A percentile compares a stretch with the other conserved stretches of the same genome.
These are phyloP conservation scores for Tetragonula carbonaria DNA, from an alignment of 2,888 invertebrate genomes.

Conservation along the genomic window DNA sequence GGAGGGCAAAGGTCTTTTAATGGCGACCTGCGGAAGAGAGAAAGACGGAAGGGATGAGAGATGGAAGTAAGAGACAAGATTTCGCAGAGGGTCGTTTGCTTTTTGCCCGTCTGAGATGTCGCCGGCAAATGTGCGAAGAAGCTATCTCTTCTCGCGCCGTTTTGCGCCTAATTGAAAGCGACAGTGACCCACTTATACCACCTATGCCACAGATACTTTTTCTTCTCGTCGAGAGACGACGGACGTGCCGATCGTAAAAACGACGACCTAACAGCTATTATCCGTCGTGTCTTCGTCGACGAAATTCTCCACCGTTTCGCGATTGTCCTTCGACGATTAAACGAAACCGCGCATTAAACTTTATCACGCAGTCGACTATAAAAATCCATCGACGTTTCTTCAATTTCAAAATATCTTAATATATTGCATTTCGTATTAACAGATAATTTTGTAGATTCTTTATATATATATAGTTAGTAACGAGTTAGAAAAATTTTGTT, in stretches of 20 bases:
- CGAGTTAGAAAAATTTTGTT: too few relatives aligned
- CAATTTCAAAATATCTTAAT: background rate
- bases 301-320: background rate
- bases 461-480: too few relatives aligned
- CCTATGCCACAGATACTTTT: slow-evolving; percentile 67
- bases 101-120: slow-evolving; percentile 79
- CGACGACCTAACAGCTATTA: slow-evolving; percentile 33
- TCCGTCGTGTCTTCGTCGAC: slow-evolving; percentile 23
- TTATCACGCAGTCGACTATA: background rate
- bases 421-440: too few relatives aligned
- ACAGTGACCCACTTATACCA: slow-evolving; percentile 78
- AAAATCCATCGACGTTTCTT: fast-evolving
- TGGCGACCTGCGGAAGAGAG: slow-evolving; percentile 54
- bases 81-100: slow-evolving; percentile 70
- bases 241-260: slow-evolving; percentile 38
- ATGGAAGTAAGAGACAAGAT: slow-evolving; percentile 48
- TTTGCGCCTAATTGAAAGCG: slow-evolving; percentile 75
- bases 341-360: background rate
- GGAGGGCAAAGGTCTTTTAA: slow-evolving; percentile 60
- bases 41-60: slow-evolving; percentile 33
- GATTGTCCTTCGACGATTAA: slow-evolving; percentile 5
- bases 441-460: too few relatives aligned
- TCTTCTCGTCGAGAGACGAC: slow-evolving; percentile 23
- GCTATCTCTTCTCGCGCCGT: slow-evolving; percentile 64
- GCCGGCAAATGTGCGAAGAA: slow-evolving; percentile 74